Evolutionary conservation across 2,888 invertebrate species (phyloP), one percentile per base, ranked within the genome.

Genomic region (Pristionchus maxplancki): DNA sequence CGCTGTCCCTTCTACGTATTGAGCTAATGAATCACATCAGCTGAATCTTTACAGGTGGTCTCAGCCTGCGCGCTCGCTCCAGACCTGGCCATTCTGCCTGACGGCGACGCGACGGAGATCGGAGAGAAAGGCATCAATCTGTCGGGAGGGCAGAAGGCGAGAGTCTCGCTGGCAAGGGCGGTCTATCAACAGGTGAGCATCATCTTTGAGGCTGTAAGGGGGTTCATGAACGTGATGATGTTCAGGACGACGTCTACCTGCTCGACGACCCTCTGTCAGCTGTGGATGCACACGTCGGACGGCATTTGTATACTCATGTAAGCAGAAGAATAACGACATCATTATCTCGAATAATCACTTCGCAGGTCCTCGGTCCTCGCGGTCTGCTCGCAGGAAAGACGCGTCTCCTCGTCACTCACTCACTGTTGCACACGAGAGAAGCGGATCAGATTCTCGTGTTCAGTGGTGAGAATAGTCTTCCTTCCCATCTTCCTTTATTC

Each of bases 211-310:
- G n/a, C n/a, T n/a, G n/a, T n/a, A n/a, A n/a, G n/a, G n/a, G n/a
- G n/a, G n/a, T n/a, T n/a, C n/a, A n/a, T n/a, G n/a, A n/a, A n/a
- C n/a, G n/a, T n/a, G n/a, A 37, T 1, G 4, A 31, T 28, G 11
- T 15, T 15, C n/a, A 78, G 48, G 58, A 85, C 24, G 85, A 85
- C 44, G 98, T 87, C 37, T 99, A 98, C 95, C 96, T 98, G 94
- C 96, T 99, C 93, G 99, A 99, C 95, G 99, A 99, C 96, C 99
- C 99, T 1, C 94, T 96, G 84, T 97, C 97, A 95, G 98, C 98
- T 9, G 98, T 99, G 0, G 99, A 99, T 95, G 97, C 97, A 58
- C 98, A 99, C 95, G 98, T 99, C 78, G 98, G 98, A n/a, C 98
- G 98, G 95, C 98, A 98, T 95, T 98, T 99, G 94, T 99, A 99